Evolutionary conservation across 1,140 invertebrate species (phyloP).

Genomic region (Drosophila arawakana): DNA sequence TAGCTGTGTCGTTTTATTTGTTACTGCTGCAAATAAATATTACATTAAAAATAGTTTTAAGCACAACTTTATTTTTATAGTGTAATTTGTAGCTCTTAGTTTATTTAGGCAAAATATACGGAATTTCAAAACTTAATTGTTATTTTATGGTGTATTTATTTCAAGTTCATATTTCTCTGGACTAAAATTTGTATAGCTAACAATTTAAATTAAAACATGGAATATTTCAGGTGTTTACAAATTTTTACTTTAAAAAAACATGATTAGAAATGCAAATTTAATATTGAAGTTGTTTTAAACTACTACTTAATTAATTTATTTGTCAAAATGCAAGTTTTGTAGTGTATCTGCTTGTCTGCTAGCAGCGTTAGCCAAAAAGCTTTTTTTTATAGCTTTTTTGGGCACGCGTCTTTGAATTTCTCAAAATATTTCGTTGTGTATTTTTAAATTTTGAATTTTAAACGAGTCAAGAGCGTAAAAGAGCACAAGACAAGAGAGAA

Average conservation of each 20-base stretch:
- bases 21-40: not conserved
- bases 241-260: too few relatives aligned
- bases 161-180: too few relatives aligned
- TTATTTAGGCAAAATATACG: too few relatives aligned
- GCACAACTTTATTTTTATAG: too few relatives aligned
- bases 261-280: not conserved
- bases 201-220: too few relatives aligned
- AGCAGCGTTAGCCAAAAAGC: not conserved
- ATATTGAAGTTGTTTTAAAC: not conserved
- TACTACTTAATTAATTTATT: too few relatives aligned
- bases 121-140: too few relatives aligned
- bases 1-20: not conserved
- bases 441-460: constrained; percentile 23
- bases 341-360: constrained; percentile 9
- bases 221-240: too few relatives aligned
- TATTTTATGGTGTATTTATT: too few relatives aligned
- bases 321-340: not conserved
- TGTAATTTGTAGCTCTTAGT: too few relatives aligned
- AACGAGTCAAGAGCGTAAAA: constrained; percentile 5
- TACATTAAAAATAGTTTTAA: not conserved
- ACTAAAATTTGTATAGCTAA: too few relatives aligned
- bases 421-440: constrained; percentile 36
- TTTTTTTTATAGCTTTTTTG: constrained; percentile 15
- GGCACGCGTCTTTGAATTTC: constrained; percentile 38
- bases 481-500: not conserved